These are phyloP conservation scores for Chionis minor DNA, from an alignment of 2,113 vertebrate species.

Conservation along the genomic window DNA sequence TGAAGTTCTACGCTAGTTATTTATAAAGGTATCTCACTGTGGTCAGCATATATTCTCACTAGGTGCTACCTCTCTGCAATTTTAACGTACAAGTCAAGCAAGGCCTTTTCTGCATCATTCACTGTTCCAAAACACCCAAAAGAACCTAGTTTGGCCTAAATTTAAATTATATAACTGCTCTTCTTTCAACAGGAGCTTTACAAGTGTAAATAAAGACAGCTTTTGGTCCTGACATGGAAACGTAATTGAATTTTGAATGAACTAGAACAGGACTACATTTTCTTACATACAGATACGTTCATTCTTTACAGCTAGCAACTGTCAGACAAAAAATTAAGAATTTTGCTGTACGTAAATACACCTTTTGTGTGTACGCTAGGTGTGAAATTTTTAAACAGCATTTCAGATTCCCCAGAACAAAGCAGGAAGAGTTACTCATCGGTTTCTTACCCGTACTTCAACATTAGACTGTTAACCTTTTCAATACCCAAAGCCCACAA, in stretches of 20 bases:
- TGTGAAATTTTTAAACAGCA: not conserved
- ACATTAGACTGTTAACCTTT: not conserved
- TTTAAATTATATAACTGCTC: not conserved
- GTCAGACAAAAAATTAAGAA: not conserved
- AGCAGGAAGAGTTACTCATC: not conserved
- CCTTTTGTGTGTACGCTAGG: not conserved
- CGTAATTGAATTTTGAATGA: conserved; percentile 9
- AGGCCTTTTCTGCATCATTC: not conserved
- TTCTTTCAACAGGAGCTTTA: conserved; percentile 9
- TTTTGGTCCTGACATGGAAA: not conserved
- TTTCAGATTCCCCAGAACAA: not conserved
- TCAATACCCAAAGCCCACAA: not conserved
- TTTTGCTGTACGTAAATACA: not conserved
- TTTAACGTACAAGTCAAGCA: not conserved
- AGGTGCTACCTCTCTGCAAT: not conserved
- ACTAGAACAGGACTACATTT: not conserved
- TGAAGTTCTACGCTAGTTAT: not conserved
- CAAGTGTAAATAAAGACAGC: not conserved
- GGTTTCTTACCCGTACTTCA: not conserved
- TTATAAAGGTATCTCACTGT: not conserved
- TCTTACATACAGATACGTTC: not conserved
- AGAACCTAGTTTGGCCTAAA: conserved; percentile 12
- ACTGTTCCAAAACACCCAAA: not conserved
- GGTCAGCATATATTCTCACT: not conserved
- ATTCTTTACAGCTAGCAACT: not conserved